These are phyloP conservation scores for Ectropis crepuscularia DNA, from an alignment of 2,888 invertebrate species.

Conservation along the genomic window DNA sequence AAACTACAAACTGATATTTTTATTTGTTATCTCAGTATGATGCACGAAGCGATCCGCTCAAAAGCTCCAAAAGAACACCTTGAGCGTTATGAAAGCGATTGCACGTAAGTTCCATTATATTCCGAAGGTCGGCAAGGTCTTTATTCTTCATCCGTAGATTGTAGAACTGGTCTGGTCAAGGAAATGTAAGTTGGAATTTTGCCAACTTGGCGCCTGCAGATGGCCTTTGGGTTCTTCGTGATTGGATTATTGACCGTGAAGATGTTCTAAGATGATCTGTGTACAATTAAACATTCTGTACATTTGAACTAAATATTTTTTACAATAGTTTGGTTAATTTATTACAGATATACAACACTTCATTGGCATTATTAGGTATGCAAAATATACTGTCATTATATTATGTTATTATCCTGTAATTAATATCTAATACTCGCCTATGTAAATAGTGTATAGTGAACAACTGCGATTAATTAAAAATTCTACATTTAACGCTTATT, in stretches of 20 bases:
- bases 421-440: too few relatives aligned
- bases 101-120: conserved; percentile 32
- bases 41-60: conserved; percentile 31
- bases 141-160: conserved; percentile 43
- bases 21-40: conserved; percentile 13
- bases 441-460: too few relatives aligned
- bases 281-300: too few relatives aligned
- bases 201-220: conserved; percentile 48
- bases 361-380: too few relatives aligned
- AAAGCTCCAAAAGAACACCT: conserved; percentile 36
- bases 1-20: background rate
- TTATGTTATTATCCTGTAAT: too few relatives aligned
- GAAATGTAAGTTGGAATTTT: conserved; percentile 55
- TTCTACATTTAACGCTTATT: too few relatives aligned
- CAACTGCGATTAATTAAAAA: too few relatives aligned
- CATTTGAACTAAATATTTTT: too few relatives aligned
- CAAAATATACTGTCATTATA: too few relatives aligned
- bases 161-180: conserved; percentile 59
- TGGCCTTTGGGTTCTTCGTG: conserved; percentile 24
- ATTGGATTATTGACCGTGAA: conserved; percentile 12
- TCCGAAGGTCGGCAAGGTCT: conserved; percentile 47
- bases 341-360: too few relatives aligned
- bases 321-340: too few relatives aligned
- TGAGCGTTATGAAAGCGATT: conserved; percentile 40
- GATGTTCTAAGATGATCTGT: background rate